These are phyloP conservation scores for Scomber colias DNA, from an alignment of 2,113 vertebrate species.

Conservation along the genomic window DNA sequence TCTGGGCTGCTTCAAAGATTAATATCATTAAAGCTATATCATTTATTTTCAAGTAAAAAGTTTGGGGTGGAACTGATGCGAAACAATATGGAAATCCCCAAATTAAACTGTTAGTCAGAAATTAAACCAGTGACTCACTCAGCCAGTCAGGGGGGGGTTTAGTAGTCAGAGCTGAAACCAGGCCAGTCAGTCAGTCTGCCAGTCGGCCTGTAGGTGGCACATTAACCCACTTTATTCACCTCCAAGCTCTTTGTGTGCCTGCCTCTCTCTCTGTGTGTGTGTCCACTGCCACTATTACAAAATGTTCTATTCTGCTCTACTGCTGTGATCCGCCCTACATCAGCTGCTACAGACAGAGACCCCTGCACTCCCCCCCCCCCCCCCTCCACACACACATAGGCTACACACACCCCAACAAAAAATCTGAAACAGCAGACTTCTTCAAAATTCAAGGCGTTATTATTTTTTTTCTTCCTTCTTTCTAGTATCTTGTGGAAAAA, in stretches of 20 bases:
- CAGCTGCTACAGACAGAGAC: slow-evolving; percentile 26
- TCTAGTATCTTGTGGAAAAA: slow-evolving; percentile 17
- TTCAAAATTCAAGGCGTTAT: no score
- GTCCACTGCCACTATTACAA: slow-evolving; percentile 4
- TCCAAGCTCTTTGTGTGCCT: background rate
- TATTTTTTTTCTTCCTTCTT: background rate
- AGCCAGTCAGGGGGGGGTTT: slow-evolving; percentile 7
- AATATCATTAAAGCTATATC: no score
- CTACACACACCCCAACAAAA: no score
- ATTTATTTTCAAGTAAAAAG: background rate
- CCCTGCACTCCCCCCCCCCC: background rate
- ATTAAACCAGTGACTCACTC: slow-evolving; percentile 23
- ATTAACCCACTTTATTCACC: slow-evolving; percentile 66
- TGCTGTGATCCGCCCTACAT: slow-evolving; percentile 30
- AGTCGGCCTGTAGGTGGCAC: slow-evolving; percentile 78
- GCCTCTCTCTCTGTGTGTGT: background rate
- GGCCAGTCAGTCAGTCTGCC: slow-evolving; percentile 51
- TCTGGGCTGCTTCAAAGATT: no score
- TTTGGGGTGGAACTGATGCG: background rate
- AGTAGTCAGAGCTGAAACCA: slow-evolving; percentile 5
- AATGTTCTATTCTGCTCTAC: slow-evolving; percentile 22
- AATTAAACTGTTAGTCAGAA: slow-evolving; percentile 17
- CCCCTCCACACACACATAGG: background rate
- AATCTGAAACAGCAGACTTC: slow-evolving; percentile 18
- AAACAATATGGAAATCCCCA: slow-evolving; percentile 12